Percentiles rank a stretch among this genome's conserved stretches.
Conservation (phyloP, 2,113 vertebrate species). For the Rhynchomys soricoides region DNA sequence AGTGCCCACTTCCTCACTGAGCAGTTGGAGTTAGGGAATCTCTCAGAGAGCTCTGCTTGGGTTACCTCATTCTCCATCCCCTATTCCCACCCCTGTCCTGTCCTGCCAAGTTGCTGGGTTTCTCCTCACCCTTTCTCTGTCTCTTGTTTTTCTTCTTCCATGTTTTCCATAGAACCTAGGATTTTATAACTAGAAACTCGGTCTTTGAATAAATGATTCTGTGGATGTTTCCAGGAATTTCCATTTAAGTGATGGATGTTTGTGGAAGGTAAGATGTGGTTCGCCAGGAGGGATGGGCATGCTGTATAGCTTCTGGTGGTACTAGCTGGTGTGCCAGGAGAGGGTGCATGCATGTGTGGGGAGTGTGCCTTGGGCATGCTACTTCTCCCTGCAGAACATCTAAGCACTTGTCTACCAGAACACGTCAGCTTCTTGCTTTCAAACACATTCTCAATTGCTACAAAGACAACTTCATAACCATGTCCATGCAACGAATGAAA, state of each 20-base stretch:
- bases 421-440: background rate
- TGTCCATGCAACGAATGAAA: background rate
- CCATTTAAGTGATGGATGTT: slow-evolving; percentile 24
- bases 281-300: background rate
- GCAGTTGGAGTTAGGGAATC: background rate
- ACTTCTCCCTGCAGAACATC: background rate
- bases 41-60: background rate
- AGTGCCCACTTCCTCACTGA: background rate
- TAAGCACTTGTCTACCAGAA: background rate
- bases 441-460: background rate
- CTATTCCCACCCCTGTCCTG: background rate
- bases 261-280: background rate
- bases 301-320: background rate
- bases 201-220: background rate
- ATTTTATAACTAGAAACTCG: slow-evolving; percentile 9
- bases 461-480: background rate
- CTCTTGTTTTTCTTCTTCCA: too few species aligned
- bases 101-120: background rate
- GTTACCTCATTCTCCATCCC: rapidly evolving
- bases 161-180: background rate
- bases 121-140: background rate
- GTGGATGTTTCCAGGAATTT: background rate
- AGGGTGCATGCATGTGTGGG: background rate
- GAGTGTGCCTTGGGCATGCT: background rate
- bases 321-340: background rate